Base-by-base conservation (phyloP, 2,797 vertebrate species). In the Alosa sapidissima region DNA sequence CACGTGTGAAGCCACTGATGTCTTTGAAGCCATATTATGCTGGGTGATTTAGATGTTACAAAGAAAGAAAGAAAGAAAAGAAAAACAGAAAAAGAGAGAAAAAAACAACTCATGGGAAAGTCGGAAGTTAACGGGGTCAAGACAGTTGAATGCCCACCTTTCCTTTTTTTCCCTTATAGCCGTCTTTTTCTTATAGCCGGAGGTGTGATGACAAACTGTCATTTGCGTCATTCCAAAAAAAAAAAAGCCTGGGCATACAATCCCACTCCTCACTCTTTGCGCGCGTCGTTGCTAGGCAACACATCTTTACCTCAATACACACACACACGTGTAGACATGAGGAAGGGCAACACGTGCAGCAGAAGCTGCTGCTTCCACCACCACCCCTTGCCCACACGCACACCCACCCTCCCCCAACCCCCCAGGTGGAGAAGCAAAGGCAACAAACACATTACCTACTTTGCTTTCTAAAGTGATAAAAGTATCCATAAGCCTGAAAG, bases 281-380 rank as follows among this genome's bases (percentile, higher is more conserved):
- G 65, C 55, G 13, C 54, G 24, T 47, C 9, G 90, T 90, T 89
- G 89, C 90, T 19, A 36, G 84, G 90, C 89, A 89, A 91, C 90
- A 52, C 82, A 68, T 89, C 83, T 84, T 88, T 78, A 88, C 85
- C 86, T 55, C 41, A 6, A 24, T 9, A 16, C 68, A 36, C 65
- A 72, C 33, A 41, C 36, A 75, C 68, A 41, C 33, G 13, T 36
- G 36, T 16, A 5, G 33, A 75, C 68, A 75, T 75, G 68, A 75
- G 68, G 36, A 33, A 41, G 14, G 11, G 36, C 68, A 28, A 33
- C 68, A 75, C 68, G 68, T 75, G 68, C 68, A 11, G 68, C 51
- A 13, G 51, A 52, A 75, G 68, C 4, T 45, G 68, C 5, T 5
- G 65, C 65, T 58, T 55, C 16, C 52, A 55, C 52, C 62, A 2